Base-by-base conservation (phyloP, 2,113 vertebrate species). In the Dromaius novaehollandiae region DNA sequence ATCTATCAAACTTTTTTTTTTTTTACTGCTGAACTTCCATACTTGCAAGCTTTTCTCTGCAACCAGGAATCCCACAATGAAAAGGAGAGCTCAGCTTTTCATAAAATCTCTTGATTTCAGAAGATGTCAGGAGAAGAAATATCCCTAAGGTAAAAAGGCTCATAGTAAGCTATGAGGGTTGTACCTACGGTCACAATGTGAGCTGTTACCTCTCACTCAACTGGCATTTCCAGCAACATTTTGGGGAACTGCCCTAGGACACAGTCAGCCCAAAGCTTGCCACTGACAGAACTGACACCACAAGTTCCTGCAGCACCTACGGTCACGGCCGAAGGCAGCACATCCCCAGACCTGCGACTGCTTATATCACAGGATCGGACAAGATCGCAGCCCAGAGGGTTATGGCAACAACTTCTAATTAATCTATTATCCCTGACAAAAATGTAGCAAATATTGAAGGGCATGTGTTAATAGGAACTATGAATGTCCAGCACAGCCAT, bases 51-150 rank as follows among this genome's bases (percentile, higher is more conserved):
- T 91, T 74, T 95, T 61, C 21, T 76, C 63, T 65, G 34, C 64
- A 40, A 66, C 38, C 83, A 93, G 77, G 40, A 96, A 73, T 17
- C 32, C 48, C 16, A 93, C 48, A 94, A 53, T 32, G 79, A 94
- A 93, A 92, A 74, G 3, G 44, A 92, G 44, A 82, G 42, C 44
- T 96, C 73, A 84, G 83, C 69, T 92, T 92, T 84, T 55, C 74
- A 90, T 30, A 82, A 79, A 90, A 15, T 7, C n/a, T 77, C 30
- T 82, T 84, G 58, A 74, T 90, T 89, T 84, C 66, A 86, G 63
- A 88, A 74, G 26, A 40, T 8, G 14, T 24, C 4, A 70, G 18
- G 7, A 28, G 14, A 82, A 93, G 74, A 93, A 93, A 84, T 76
- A 88, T 26, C 42, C 30, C 40, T 76, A 5, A 56, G 86, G 51